phyloP scores from a whole-genome alignment of 2,113 vertebrate genomes.

The Gopherus flavomarginatus region DNA sequence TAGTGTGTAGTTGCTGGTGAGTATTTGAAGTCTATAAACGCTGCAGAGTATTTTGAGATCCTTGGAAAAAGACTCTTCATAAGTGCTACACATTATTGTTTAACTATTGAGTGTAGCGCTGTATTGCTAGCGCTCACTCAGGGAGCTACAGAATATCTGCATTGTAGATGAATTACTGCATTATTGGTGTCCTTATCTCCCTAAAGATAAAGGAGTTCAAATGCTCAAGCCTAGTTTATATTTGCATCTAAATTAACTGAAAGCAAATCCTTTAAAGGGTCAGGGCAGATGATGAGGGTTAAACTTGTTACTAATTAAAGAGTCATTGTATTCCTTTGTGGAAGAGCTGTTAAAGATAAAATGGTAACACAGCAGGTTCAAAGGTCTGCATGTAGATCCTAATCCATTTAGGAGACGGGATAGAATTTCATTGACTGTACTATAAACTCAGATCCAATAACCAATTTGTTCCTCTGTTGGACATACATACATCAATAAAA shows the following conservation, averaged over 20 bases:
- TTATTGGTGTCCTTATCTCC: not conserved
- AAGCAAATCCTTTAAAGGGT: not conserved
- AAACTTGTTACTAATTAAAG: conserved; percentile 47
- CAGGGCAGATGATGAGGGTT: not conserved
- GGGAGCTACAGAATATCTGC: not conserved
- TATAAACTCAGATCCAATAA: conserved; percentile 24
- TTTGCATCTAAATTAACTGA: conserved; percentile 3
- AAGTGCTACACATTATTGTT: not conserved
- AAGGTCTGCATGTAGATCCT: conserved; percentile 49
- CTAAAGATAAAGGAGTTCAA: conserved; percentile 2
- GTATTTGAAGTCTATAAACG: not conserved
- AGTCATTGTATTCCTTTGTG: conserved; percentile 46
- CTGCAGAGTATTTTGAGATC: not conserved
- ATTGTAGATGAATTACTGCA: not conserved
- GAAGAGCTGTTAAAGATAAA: conserved; percentile 58
- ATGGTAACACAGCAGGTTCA: conserved; percentile 50
- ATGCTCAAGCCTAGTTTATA: not conserved
- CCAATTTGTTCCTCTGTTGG: conserved; percentile 12
- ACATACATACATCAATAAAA: not conserved
- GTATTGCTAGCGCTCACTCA: not conserved
- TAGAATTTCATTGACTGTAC: conserved; percentile 54
- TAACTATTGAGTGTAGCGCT: not conserved
- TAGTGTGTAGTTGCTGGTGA: no score
- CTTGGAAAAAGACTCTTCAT: not conserved
- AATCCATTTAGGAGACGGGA: conserved; percentile 60